phyloP scores from a whole-genome alignment of 64 coral and sea anemone species.

The Platygyra sinensis region DNA sequence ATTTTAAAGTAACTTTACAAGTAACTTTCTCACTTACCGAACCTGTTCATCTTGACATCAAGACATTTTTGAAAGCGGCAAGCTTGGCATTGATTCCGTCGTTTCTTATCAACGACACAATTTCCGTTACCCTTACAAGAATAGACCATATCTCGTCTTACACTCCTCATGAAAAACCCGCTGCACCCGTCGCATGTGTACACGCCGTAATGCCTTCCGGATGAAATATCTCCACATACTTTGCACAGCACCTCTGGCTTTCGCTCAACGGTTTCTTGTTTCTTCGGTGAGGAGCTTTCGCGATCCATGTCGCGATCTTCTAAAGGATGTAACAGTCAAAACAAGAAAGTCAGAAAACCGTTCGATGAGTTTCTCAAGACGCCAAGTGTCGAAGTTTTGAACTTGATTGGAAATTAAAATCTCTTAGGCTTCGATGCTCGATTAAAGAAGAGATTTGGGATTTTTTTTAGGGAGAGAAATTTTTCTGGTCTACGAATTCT shows the following conservation, averaged over 20 bases:
- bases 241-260: slow-evolving; percentile 96
- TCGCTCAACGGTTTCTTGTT: slow-evolving; percentile 43
- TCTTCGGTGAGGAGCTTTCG: slow-evolving; percentile 78
- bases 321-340: slow-evolving; percentile 49
- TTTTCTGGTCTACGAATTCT: not conserved
- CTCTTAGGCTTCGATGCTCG: not conserved
- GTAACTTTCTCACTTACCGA: slow-evolving; percentile 83
- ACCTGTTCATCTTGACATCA: slow-evolving; percentile 98
- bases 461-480: not conserved
- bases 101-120: slow-evolving; percentile 94
- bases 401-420: not conserved
- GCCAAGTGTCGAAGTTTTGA: not conserved
- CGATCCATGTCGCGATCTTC: slow-evolving; percentile 71
- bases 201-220: slow-evolving; percentile 89
- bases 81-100: slow-evolving; percentile 96
- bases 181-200: slow-evolving; percentile 96
- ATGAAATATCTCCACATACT: slow-evolving; percentile 97
- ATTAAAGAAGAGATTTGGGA: not conserved
- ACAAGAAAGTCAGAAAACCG: slow-evolving; percentile 25
- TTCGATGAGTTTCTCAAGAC: not conserved
- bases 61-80: slow-evolving; percentile 97
- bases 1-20: slow-evolving; percentile 29
- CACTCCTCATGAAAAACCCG: slow-evolving; percentile 96
- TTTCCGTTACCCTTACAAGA: slow-evolving; percentile 94
- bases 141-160: slow-evolving; percentile 93